Base-by-base conservation (phyloP, 2,888 invertebrate species). In the Chloromyia formosa region DNA sequence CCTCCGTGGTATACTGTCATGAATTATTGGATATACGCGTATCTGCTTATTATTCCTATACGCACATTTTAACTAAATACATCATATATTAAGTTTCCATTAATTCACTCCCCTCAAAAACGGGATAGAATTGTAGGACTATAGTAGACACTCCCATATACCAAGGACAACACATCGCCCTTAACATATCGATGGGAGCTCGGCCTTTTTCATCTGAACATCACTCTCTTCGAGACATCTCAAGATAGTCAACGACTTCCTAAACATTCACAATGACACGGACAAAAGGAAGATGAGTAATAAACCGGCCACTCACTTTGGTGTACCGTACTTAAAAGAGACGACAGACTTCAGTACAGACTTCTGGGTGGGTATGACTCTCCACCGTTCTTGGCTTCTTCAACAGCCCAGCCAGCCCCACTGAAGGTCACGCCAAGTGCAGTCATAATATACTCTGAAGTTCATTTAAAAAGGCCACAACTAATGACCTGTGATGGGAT, bases 401-500 rank as follows among this genome's bases (percentile, higher is more conserved):
- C n/a, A n/a, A n/a, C n/a, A n/a, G n/a, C n/a, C n/a, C n/a, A 7
- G 27, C 35, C 10, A 22, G 18, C 66, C 42, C 56, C 40, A 56
- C 12, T 42, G 23, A 5, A 61, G 73, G 49, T 73, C 61, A 61
- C 40, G 7, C 40, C 20, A 7, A 53, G 10, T 45, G 61, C 49
- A 45, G 53, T 5, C 27, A 62, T 61, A 45, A 61, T 61, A 73
- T 22, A 73, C 61, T 35, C 27, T 12, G 16, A n/a, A 72, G 61
- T 73, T 61, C 73, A 73, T 73, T 73, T 49, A 23, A 73, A 62
- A 60, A 49, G 60, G 61, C 62, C 73, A 73, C 61, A 73, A 45
- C 62, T 73, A 73, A 73, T 73, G 73, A 61, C 61, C 73, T 73
- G 73, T 73, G 73, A 73, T 73, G 60, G 62, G 73, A 73, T 73